These are phyloP conservation scores for Drosophila conformis DNA, from an alignment of 2,888 invertebrate genomes.

Conservation along the genomic window DNA sequence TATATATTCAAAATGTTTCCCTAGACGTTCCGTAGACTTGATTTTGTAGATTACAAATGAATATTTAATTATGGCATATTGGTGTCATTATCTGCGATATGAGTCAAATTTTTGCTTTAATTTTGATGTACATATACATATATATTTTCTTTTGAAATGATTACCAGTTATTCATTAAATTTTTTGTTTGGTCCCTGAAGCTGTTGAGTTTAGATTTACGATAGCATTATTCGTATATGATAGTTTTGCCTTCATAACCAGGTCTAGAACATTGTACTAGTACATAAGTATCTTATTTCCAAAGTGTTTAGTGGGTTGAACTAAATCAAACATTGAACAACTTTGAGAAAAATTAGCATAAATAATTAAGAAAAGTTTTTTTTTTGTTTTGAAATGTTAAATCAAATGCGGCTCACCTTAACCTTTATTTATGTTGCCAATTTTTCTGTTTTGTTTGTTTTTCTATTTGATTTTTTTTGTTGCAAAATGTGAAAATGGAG, in stretches of 20 bases:
- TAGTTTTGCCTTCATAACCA: constrained; percentile 54
- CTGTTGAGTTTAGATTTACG: constrained; percentile 79
- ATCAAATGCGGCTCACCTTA: constrained; percentile 22
- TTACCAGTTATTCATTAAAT: constrained; percentile 50
- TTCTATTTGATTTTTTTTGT: constrained; percentile 44
- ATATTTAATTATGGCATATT: constrained; percentile 37
- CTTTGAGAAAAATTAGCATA: constrained; percentile 1
- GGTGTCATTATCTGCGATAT: constrained; percentile 45
- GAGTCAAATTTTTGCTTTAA: constrained; percentile 44
- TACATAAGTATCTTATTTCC: constrained; percentile 42
- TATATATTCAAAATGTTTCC: constrained; percentile 53
- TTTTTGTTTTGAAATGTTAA: constrained; percentile 10
- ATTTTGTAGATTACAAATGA: constrained; percentile 44
- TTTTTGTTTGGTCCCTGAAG: constrained; percentile 83
- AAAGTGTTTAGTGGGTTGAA: constrained; percentile 68
- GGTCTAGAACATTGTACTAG: constrained; percentile 42
- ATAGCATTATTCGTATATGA: constrained; percentile 63
- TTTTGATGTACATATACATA: constrained; percentile 29
- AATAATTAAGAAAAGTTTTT: constrained; percentile 8
- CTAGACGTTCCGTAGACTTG: constrained; percentile 45
- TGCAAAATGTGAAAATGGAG: constrained; percentile 83
- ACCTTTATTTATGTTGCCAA: constrained; percentile 36
- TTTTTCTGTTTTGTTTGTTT: constrained; percentile 38
- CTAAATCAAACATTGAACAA: constrained; percentile 30
- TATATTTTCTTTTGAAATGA: constrained; percentile 26